Evolutionary conservation across 2,888 invertebrate genomes (phyloP).

Genomic region (Andrena minutula): DNA sequence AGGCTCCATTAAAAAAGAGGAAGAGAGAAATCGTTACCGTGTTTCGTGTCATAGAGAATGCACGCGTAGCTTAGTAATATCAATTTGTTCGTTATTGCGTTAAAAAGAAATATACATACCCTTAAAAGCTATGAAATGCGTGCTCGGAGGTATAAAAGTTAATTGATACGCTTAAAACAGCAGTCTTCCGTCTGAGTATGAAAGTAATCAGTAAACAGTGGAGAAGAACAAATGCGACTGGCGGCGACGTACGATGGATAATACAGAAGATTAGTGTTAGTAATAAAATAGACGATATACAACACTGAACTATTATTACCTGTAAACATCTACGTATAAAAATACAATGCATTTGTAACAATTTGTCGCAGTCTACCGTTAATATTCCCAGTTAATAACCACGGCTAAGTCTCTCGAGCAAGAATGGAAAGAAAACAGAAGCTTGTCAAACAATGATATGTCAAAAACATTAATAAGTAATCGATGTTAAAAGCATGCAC

Average conservation of each 20-base stretch:
- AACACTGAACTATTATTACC: constrained; percentile 42
- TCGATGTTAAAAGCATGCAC: constrained; percentile 23
- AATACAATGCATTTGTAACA: constrained; percentile 51
- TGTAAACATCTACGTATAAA: constrained; percentile 56
- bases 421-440: constrained; percentile 30
- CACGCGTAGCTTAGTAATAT: constrained; percentile 30
- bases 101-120: constrained; percentile 24
- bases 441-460: constrained; percentile 45
- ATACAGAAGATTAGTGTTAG: constrained; percentile 49
- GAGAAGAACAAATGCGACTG: constrained; percentile 6
- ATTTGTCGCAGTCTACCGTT: constrained; percentile 41
- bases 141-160: constrained; percentile 32
- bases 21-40: not conserved
- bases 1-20: constrained; percentile 20
- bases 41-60: not conserved
- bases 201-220: constrained; percentile 6
- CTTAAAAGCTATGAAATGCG: constrained; percentile 18
- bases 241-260: constrained; percentile 53
- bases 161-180: constrained; percentile 27
- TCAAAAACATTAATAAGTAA: constrained; percentile 50
- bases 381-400: constrained; percentile 26
- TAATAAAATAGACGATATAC: constrained; percentile 42
- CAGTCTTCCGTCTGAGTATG: constrained; percentile 36
- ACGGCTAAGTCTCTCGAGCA: constrained; percentile 16
- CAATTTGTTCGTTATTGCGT: constrained; percentile 23